phyloP scores from a whole-genome alignment of 2,113 vertebrate genomes.

The Pleuronectes platessa region DNA sequence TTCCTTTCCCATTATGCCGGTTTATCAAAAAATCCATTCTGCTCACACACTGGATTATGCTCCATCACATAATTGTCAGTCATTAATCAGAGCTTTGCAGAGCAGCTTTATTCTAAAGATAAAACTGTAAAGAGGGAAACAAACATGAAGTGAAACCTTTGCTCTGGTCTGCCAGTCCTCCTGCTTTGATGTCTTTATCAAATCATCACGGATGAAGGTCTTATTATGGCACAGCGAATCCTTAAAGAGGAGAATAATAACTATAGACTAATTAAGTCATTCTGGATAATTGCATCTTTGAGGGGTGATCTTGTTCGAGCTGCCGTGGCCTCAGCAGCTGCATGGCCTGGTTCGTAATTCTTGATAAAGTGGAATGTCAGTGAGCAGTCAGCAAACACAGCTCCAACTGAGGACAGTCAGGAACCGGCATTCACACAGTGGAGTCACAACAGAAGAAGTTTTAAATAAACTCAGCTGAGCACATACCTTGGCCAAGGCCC shows the following conservation, averaged over 20 bases:
- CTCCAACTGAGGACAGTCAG: too few species aligned
- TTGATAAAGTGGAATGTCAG: too few species aligned
- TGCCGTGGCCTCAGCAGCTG: too few species aligned
- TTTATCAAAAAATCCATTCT: background rate
- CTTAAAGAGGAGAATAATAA: background rate
- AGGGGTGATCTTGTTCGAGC: background rate
- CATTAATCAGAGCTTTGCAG: background rate
- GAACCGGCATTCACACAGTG: too few species aligned
- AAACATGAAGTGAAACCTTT: conserved; percentile 1
- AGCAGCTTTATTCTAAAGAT: background rate
- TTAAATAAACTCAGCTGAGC: too few species aligned
- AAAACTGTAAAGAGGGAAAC: background rate
- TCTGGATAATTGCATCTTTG: too few species aligned
- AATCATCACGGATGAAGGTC: conserved; percentile 22
- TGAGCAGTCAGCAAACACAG: too few species aligned
- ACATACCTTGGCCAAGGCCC: too few species aligned
- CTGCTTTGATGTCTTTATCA: conserved; percentile 15
- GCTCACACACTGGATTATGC: background rate
- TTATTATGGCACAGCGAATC: background rate
- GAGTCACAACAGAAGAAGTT: too few species aligned
- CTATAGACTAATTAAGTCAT: too few species aligned
- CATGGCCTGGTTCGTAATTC: too few species aligned
- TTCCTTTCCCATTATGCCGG: too few species aligned
- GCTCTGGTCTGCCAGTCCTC: conserved; percentile 2
- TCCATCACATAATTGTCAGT: background rate